These are phyloP conservation scores for Platysternon megacephalum DNA, from an alignment of 2,113 vertebrate species.

Conservation along the genomic window DNA sequence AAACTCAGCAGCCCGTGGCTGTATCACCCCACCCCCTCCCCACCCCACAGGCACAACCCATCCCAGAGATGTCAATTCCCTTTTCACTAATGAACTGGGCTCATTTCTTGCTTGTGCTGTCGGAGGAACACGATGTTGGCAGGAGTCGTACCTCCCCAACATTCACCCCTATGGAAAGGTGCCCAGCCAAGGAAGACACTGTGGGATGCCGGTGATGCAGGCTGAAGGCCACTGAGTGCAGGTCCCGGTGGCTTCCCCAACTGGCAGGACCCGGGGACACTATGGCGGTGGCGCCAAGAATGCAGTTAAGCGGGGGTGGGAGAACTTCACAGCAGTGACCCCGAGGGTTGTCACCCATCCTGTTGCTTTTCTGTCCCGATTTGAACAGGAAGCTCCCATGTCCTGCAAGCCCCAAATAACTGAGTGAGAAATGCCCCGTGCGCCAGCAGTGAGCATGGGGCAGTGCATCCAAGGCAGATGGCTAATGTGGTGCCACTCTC, in stretches of 20 bases:
- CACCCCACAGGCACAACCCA: background rate
- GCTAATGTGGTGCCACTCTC: background rate
- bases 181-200: background rate
- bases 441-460: background rate
- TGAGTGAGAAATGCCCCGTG: background rate
- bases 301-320: background rate
- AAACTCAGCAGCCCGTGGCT: background rate
- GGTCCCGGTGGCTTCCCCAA: no score
- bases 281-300: no score
- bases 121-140: no score
- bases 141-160: background rate
- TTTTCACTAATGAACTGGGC: background rate
- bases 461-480: background rate
- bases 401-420: background rate
- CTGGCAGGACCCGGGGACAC: background rate
- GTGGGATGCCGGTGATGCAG: background rate
- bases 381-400: background rate
- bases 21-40: no score
- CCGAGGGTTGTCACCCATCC: background rate
- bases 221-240: background rate
- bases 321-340: background rate
- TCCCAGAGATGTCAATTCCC: background rate
- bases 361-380: background rate
- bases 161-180: background rate
- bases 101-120: background rate